A percentile compares a stretch with the other conserved stretches of the same genome.
Conservation (phyloP, 2,888 invertebrate genomes). For the Rotaria macrura region DNA sequence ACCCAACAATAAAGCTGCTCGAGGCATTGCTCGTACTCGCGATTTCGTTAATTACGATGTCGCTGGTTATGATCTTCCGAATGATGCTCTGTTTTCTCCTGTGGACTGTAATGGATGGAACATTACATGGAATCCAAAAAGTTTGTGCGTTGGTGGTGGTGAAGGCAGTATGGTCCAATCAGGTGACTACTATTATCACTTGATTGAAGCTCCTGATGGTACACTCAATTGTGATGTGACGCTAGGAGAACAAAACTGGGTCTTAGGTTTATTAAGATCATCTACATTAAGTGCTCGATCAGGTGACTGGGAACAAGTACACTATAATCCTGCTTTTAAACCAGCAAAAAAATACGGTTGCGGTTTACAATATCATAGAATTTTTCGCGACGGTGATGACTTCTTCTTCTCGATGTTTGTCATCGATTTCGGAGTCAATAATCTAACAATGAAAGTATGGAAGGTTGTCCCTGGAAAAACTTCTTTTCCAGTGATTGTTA, state of each 20-base stretch:
- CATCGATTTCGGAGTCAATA: neutral
- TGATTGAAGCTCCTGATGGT: constrained; percentile 8
- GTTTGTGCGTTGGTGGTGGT: constrained; percentile 5
- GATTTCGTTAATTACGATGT: constrained; percentile 16
- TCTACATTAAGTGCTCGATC: neutral
- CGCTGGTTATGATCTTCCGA: neutral
- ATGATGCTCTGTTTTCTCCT: constrained; percentile 2
- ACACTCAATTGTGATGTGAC: neutral
- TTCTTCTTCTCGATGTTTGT: constrained; percentile 8
- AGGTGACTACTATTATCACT: constrained; percentile 13
- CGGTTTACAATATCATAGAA: constrained; percentile 14
- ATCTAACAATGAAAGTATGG: constrained; percentile 19
- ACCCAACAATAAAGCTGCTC: neutral
- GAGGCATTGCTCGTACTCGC: constrained; percentile 1
- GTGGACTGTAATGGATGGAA: constrained; percentile 5
- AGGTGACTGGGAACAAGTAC: constrained; percentile 14
- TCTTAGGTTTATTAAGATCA: constrained; percentile 5
- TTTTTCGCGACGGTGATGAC: constrained; percentile 14
- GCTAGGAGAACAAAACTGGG: constrained; percentile 13
- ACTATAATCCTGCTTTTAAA: constrained; percentile 6
- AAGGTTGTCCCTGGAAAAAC: constrained; percentile 1
- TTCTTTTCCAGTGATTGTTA: neutral
- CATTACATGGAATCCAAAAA: neutral
- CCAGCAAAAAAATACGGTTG: constrained; percentile 6
- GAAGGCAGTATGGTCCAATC: constrained; percentile 4